Conservation (phyloP, 2,888 invertebrate genomes). For the Nymphalis urticae region DNA sequence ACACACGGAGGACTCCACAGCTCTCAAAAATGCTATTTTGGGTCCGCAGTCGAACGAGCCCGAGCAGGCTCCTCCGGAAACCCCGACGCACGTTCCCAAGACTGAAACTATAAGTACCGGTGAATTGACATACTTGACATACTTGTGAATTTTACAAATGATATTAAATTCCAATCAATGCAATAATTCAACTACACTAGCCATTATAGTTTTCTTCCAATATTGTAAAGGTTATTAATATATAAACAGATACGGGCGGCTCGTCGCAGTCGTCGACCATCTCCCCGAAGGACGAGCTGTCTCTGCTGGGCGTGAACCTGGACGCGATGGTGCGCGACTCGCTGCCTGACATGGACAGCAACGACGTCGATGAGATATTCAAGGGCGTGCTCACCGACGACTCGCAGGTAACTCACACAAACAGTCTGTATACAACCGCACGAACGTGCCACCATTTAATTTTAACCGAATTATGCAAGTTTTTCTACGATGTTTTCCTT, state of each 20-base stretch:
- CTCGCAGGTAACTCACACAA: slow-evolving; percentile 70
- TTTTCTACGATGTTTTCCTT: too few relatives aligned
- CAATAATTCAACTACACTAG: too few relatives aligned
- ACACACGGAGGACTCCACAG: slow-evolving; percentile 74
- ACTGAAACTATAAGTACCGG: slow-evolving; percentile 63
- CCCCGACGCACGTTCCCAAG: slow-evolving; percentile 60
- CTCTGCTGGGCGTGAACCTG: slow-evolving; percentile 82
- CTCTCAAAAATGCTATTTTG: slow-evolving; percentile 71
- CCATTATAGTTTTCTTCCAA: too few relatives aligned
- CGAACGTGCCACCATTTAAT: too few relatives aligned
- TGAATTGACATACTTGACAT: slow-evolving; percentile 42
- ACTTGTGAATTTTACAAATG: neutral
- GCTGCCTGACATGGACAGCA: slow-evolving; percentile 92
- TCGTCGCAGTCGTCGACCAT: slow-evolving; percentile 68
- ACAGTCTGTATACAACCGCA: too few relatives aligned
- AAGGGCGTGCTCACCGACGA: slow-evolving; percentile 94
- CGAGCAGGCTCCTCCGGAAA: slow-evolving; percentile 51
- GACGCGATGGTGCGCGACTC: slow-evolving; percentile 87
- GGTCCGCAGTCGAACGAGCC: slow-evolving; percentile 65
- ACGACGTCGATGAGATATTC: slow-evolving; percentile 95
- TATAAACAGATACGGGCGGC: slow-evolving; percentile 32
- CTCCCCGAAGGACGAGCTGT: slow-evolving; percentile 84
- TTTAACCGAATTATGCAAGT: too few relatives aligned
- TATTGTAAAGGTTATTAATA: too few relatives aligned
- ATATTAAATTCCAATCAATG: too few relatives aligned